Conservation (phyloP, 2,113 vertebrate genomes). For the Chaenocephalus aceratus region DNA sequence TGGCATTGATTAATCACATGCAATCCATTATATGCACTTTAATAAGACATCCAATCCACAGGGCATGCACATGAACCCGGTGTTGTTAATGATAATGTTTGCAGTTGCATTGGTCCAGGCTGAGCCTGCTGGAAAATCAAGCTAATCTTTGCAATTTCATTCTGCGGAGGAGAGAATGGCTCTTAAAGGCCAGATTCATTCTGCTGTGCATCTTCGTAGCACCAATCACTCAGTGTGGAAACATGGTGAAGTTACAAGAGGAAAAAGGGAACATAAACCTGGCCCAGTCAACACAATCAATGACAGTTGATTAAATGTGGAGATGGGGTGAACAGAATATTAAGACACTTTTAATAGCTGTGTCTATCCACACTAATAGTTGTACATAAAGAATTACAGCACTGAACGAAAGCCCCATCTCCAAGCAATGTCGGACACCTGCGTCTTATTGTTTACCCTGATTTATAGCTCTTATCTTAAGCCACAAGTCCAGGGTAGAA, state of each 20-base stretch:
- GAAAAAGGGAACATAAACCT: constrained; percentile 65
- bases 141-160: constrained; percentile 64
- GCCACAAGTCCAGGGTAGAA: constrained; percentile 6
- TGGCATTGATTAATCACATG: constrained; percentile 57
- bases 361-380: constrained; percentile 37
- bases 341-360: constrained; percentile 62
- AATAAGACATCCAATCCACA: constrained; percentile 65
- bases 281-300: constrained; percentile 70
- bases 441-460: constrained; percentile 49
- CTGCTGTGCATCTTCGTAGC: constrained; percentile 31
- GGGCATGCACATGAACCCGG: constrained; percentile 36
- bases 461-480: constrained; percentile 55
- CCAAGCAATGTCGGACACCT: constrained; percentile 22
- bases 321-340: constrained; percentile 69
- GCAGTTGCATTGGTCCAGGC: constrained; percentile 50
- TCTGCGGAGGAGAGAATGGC: constrained; percentile 34
- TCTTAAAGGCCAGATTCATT: constrained; percentile 74
- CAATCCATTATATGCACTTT: constrained; percentile 53
- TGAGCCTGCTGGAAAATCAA: constrained; percentile 53
- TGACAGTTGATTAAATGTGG: constrained; percentile 76
- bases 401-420: constrained; percentile 44
- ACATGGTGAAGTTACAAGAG: constrained; percentile 58
- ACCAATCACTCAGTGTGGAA: constrained; percentile 55
- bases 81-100: constrained; percentile 70
- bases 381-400: constrained; percentile 58